These are phyloP conservation scores for Teleogryllus oceanicus DNA, from an alignment of 2,888 invertebrate species.

Conservation along the genomic window DNA sequence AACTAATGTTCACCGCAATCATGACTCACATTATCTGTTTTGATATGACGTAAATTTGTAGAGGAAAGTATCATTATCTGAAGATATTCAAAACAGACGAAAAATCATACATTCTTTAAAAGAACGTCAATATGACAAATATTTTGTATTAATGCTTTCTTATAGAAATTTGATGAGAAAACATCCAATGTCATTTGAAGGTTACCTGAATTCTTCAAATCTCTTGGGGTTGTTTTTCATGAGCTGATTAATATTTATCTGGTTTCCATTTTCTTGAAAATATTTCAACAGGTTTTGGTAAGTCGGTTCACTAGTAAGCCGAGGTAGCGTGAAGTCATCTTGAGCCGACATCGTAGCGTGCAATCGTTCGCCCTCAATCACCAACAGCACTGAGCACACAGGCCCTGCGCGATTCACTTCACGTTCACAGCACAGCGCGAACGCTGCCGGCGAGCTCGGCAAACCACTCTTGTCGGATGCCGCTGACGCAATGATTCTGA, in stretches of 20 bases:
- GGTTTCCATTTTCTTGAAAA: slow-evolving; percentile 66
- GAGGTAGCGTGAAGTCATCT: slow-evolving; percentile 49
- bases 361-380: neutral
- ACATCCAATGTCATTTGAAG: slow-evolving; percentile 37
- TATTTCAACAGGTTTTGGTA: slow-evolving; percentile 74
- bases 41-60: too few relatives aligned
- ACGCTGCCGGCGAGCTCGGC: too few relatives aligned
- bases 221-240: slow-evolving; percentile 77
- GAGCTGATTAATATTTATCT: slow-evolving; percentile 76
- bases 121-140: too few relatives aligned
- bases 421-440: too few relatives aligned
- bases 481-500: too few relatives aligned
- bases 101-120: too few relatives aligned
- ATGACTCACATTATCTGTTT: too few relatives aligned
- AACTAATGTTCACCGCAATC: too few relatives aligned
- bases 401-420: neutral
- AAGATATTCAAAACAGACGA: too few relatives aligned
- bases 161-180: neutral
- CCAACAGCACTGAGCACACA: neutral
- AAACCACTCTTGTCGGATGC: too few relatives aligned
- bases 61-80: too few relatives aligned
- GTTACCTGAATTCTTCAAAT: slow-evolving; percentile 84
- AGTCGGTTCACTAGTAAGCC: slow-evolving; percentile 62
- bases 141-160: too few relatives aligned
- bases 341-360: neutral